A percentile compares a stretch with the other conserved stretches of the same genome.
These are phyloP conservation scores for Oscheius sp. DNA, from an alignment of 2,888 invertebrate genomes.

Conservation along the genomic window DNA sequence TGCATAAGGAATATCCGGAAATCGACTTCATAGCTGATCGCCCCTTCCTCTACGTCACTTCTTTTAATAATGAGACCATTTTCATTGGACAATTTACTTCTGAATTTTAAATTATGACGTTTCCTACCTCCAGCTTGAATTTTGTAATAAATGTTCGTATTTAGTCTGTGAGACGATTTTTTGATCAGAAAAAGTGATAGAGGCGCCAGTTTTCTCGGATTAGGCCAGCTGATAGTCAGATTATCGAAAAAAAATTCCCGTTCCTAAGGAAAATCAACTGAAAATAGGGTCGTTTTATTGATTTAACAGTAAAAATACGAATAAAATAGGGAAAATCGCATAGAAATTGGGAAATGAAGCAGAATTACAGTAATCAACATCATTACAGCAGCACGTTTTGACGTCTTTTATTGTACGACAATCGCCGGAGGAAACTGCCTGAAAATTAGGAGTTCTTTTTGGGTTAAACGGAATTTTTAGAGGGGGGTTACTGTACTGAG, in stretches of 20 bases:
- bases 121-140: too few species aligned
- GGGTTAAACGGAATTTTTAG: too few species aligned
- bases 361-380: not conserved
- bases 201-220: too few species aligned
- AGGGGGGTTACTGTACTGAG: too few species aligned
- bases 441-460: not conserved
- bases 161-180: too few species aligned
- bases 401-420: slow-evolving; percentile 3
- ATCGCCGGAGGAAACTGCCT: slow-evolving; percentile 5
- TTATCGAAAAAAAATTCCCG: too few species aligned
- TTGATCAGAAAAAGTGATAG: too few species aligned
- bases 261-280: too few species aligned
- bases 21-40: slow-evolving; percentile 54
- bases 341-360: not conserved
- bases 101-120: too few species aligned
- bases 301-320: not conserved
- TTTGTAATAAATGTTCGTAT: too few species aligned
- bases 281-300: not conserved
- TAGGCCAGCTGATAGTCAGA: too few species aligned
- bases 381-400: slow-evolving; percentile 3
- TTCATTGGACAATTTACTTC: slow-evolving; percentile 39
- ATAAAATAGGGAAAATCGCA: not conserved
- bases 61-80: slow-evolving; percentile 39
- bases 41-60: slow-evolving; percentile 53
- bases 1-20: slow-evolving; percentile 26